Evolutionary conservation across 2,113 vertebrate species (phyloP).

Genomic region (Callopanchax toddi): DNA sequence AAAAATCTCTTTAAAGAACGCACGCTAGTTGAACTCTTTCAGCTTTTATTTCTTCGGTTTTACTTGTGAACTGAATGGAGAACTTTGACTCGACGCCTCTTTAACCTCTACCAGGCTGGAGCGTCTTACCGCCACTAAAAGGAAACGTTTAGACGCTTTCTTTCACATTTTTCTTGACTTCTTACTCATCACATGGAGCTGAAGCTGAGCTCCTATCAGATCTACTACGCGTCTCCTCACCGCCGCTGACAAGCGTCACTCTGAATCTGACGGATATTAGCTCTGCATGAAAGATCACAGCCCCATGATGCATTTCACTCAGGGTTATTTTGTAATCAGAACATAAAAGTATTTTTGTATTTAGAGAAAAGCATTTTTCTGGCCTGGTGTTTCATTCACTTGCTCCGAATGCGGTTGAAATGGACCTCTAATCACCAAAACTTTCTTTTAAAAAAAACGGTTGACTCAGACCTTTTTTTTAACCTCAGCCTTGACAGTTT

Average conservation of each 20-base stretch:
- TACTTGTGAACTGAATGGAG: constrained; percentile 16
- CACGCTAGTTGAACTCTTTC: constrained; percentile 48
- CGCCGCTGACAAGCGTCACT: constrained; percentile 37
- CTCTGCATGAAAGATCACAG: constrained; percentile 4
- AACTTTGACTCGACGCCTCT: constrained; percentile 17
- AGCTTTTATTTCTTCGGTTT: constrained; percentile 17
- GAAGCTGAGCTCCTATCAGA: constrained; percentile 26
- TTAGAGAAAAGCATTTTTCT: not conserved
- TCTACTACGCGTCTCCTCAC: constrained; percentile 20
- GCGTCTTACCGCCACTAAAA: not conserved
- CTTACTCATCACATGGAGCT: constrained; percentile 21
- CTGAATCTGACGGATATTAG: constrained; percentile 25
- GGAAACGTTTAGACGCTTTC: constrained; percentile 27
- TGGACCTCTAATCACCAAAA: not conserved
- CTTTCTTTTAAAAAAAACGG: not conserved
- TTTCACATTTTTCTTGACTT: constrained; percentile 4
- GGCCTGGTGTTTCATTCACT: not conserved
- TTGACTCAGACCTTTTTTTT: constrained; percentile 14
- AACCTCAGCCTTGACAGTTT: constrained; percentile 16
- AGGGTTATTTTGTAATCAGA: not conserved
- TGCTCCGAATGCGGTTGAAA: not conserved
- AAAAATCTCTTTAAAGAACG: constrained; percentile 48
- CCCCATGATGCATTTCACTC: not conserved
- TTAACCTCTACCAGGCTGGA: constrained; percentile 11
- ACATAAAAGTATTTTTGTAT: not conserved